phyloP scores from a whole-genome alignment of 2,797 vertebrate species.

The Rhyacichthys aspro region DNA sequence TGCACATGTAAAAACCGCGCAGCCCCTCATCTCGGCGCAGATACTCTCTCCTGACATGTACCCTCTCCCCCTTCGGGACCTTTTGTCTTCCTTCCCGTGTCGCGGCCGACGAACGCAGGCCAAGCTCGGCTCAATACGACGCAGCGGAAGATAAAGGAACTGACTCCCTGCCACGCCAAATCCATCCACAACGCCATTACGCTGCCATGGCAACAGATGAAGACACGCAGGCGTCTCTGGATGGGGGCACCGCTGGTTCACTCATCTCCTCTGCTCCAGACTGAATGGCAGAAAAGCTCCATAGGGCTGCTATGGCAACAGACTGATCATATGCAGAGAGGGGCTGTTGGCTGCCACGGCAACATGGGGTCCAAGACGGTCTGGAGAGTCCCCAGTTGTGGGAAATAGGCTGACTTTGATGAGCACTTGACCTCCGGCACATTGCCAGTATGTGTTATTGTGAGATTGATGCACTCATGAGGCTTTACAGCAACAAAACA shows the following conservation, averaged over 20 bases:
- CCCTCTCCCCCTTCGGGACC: slow-evolving; percentile 34
- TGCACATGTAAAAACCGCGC: slow-evolving; percentile 21
- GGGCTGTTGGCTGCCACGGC: slow-evolving; percentile 67
- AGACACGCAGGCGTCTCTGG: slow-evolving; percentile 68
- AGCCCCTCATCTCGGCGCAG: slow-evolving; percentile 37
- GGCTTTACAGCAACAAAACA: not conserved
- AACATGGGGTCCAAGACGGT: slow-evolving; percentile 63
- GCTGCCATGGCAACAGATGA: slow-evolving; percentile 82
- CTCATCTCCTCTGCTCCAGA: slow-evolving; percentile 64
- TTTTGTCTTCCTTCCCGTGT: slow-evolving; percentile 60
- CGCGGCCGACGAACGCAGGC: slow-evolving; percentile 37
- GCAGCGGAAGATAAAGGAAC: slow-evolving; percentile 70
- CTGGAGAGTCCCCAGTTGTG: slow-evolving; percentile 50
- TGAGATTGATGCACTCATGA: slow-evolving; percentile 11
- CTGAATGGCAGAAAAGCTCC: slow-evolving; percentile 75
- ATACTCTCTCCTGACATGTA: slow-evolving; percentile 47
- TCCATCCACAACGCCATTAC: slow-evolving; percentile 74
- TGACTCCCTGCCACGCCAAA: slow-evolving; percentile 70
- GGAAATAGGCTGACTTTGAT: slow-evolving; percentile 73
- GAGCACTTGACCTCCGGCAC: slow-evolving; percentile 61
- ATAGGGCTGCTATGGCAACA: slow-evolving; percentile 82
- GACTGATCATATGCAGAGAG: slow-evolving; percentile 77
- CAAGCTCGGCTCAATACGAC: slow-evolving; percentile 62
- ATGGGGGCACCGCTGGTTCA: slow-evolving; percentile 70
- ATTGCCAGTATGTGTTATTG: slow-evolving; percentile 16